Percentiles rank a stretch among this genome's conserved stretches.
phyloP scores from a whole-genome alignment of 2,113 vertebrate species.

The Thamnophis sirtalis region DNA sequence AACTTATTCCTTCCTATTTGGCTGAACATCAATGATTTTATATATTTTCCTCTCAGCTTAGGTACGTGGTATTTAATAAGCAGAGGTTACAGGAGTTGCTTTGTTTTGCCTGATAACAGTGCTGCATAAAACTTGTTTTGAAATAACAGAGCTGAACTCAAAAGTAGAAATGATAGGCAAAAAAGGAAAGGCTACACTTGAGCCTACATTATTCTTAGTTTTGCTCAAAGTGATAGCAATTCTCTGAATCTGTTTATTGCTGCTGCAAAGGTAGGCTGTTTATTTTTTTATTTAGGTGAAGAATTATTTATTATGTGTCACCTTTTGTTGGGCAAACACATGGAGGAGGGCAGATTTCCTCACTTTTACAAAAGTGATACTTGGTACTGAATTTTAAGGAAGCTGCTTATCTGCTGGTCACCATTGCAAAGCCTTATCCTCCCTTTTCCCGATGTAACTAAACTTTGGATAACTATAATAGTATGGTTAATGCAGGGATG shows the following conservation, averaged over 20 bases:
- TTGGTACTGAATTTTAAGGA: background rate
- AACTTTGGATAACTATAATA: background rate
- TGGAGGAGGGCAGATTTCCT: background rate
- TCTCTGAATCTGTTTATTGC: background rate
- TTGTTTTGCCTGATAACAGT: background rate
- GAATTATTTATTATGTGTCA: background rate
- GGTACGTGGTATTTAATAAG: background rate
- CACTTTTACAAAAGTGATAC: too few species aligned
- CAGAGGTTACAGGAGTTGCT: background rate
- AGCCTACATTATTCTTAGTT: background rate
- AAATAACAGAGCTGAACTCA: background rate
- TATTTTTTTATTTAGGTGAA: background rate
- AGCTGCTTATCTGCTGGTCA: background rate
- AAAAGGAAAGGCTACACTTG: background rate
- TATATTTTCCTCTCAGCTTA: background rate
- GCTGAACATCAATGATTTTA: background rate
- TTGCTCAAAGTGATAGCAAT: background rate
- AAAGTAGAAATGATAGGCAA: background rate
- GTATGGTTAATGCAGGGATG: background rate
- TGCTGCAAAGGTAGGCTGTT: background rate
- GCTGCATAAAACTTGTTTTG: background rate
- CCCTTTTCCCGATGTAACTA: background rate
- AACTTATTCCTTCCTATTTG: background rate
- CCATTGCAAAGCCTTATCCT: background rate
- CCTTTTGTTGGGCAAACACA: background rate